These are phyloP conservation scores for Latheticus oryzae DNA, from an alignment of 2,888 invertebrate species.

Conservation along the genomic window DNA sequence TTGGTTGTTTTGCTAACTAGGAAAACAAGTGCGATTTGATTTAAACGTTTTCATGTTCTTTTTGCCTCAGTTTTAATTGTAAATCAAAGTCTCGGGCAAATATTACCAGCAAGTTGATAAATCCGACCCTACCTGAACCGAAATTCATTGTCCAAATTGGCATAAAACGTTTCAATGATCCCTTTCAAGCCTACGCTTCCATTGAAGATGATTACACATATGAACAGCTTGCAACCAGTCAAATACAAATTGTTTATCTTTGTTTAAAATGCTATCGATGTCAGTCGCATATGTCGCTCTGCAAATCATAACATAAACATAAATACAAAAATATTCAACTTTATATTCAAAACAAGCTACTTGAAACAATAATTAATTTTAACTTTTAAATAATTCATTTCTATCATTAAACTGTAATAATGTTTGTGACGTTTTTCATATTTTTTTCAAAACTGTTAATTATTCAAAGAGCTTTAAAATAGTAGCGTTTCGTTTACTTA, in stretches of 20 bases:
- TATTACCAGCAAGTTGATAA: slow-evolving; percentile 11
- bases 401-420: no score
- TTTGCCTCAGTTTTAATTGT: slow-evolving; percentile 17
- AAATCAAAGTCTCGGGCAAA: slow-evolving; percentile 15
- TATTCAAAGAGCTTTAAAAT: no score
- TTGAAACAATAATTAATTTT: no score
- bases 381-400: no score
- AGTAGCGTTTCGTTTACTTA: no score
- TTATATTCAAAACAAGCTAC: no score
- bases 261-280: not conserved
- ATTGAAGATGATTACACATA: not conserved
- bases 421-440: no score
- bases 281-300: not conserved
- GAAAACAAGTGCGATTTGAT: slow-evolving; percentile 41
- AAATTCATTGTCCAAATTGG: slow-evolving; percentile 11
- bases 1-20: slow-evolving; percentile 42
- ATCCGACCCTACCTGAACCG: slow-evolving; percentile 18
- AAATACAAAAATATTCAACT: no score
- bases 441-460: no score
- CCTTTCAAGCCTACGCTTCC: not conserved
- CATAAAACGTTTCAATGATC: slow-evolving; percentile 4
- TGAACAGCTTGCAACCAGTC: slow-evolving; percentile 8
- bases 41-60: slow-evolving; percentile 32
- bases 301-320: no score
- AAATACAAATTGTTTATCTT: no score